These are phyloP conservation scores for Oreochromis aureus DNA, from an alignment of 2,113 vertebrate genomes.

Conservation along the genomic window DNA sequence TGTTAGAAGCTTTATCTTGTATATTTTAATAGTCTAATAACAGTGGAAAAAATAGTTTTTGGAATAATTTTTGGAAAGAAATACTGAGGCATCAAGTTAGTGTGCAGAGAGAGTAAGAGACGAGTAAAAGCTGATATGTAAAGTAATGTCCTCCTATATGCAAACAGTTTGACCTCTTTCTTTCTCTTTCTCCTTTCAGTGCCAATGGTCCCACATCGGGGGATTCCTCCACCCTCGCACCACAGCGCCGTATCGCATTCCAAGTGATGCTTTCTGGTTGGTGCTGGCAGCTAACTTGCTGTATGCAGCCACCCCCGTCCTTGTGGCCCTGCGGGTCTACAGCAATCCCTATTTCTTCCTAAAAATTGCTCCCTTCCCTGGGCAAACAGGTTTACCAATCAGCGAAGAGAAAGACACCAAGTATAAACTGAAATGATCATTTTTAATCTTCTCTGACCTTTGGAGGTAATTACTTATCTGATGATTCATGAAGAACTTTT, in stretches of 20 bases:
- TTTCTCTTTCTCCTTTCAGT: slow-evolving; percentile 55
- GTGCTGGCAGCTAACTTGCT: slow-evolving; percentile 75
- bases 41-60: not conserved
- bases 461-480: not conserved
- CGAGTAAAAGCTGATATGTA: not conserved
- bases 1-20: not conserved
- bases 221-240: slow-evolving; percentile 81
- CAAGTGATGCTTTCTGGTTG: slow-evolving; percentile 61
- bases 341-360: slow-evolving; percentile 76
- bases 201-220: slow-evolving; percentile 84
- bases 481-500: slow-evolving; percentile 4
- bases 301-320: slow-evolving; percentile 68
- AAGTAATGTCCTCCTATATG: not conserved
- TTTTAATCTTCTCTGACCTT: not conserved
- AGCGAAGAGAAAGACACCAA: slow-evolving; percentile 74
- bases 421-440: slow-evolving; percentile 48
- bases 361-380: slow-evolving; percentile 19
- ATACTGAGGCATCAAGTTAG: not conserved
- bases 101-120: not conserved
- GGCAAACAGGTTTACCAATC: slow-evolving; percentile 51
- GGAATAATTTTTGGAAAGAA: not conserved
- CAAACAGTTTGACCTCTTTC: not conserved
- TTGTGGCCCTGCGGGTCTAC: slow-evolving; percentile 78
- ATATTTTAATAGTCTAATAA: not conserved
- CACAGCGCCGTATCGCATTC: slow-evolving; percentile 78